Base-by-base conservation (phyloP, 1,140 invertebrate genomes). In the Aphelinus atriplicis region DNA sequence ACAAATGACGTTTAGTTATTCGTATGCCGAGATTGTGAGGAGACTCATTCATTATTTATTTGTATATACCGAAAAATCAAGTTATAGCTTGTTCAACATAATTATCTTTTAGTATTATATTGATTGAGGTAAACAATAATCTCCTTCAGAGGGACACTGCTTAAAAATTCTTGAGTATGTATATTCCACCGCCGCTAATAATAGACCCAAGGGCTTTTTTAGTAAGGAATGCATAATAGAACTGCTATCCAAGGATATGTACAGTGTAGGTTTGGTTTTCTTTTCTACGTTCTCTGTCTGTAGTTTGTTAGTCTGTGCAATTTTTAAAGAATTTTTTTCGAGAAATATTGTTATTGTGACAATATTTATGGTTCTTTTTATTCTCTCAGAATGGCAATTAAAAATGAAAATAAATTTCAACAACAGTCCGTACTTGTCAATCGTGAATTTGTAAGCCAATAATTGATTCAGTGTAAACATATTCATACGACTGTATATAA, bases 181-280 rank as follows among this genome's bases (percentile, higher is more conserved):
- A 58, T 68, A 57, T 68, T 68, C 58, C 55, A 68, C 43, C 9
- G n/a, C 50, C 45, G 4, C 3, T 61, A 58, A 56, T 10, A 56
- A 58, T 58, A 45, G 66, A 4, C 57, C 57, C 53, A 67, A 55
- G 26, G 46, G 43, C 45, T 58, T 68, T 46, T 68, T 26, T 10
- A 46, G 26, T 68, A 1, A 58, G 58, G 51, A 68, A 56, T 4
- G 66, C 55, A 68, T 68, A 68, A 68, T 58, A 47, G 10, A 68
- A 26, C 26, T 26, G 58, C 47, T 58, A 68, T 4, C 46, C 5
- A 7, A 55, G 46, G 6, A 68, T 56, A 57, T 68, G 66, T 68
- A 68, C 66, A 50, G 66, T 48, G 26, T 58, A 57, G 5, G 43
- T 7, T 48, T 45, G 47, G 43, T 57, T 65, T n/a, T 68, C 58